Conservation (phyloP, 2,888 invertebrate genomes). For the Tiliacea citrago region DNA sequence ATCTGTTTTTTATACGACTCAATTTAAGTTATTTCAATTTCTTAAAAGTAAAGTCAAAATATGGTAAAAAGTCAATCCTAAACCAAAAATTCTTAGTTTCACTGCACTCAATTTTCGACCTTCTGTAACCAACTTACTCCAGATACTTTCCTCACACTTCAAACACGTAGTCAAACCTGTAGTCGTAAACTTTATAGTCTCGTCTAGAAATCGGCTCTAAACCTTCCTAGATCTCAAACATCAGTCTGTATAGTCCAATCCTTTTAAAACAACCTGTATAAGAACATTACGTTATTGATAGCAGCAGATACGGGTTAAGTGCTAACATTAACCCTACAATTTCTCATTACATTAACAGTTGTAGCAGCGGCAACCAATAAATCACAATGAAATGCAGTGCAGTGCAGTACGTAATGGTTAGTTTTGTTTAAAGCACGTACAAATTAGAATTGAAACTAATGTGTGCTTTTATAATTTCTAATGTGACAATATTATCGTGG, state of each 20-base stretch:
- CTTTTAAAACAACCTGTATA: conserved; percentile 33
- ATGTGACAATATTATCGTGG: too few species aligned
- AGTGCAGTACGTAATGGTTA: background rate
- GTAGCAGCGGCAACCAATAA: conserved; percentile 41
- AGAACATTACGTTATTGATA: conserved; percentile 46
- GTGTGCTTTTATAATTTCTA: too few species aligned
- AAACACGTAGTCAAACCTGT: conserved; percentile 5
- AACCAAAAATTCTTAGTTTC: background rate
- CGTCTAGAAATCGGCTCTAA: conserved; percentile 35
- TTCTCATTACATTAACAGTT: conserved; percentile 63
- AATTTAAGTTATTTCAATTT: too few species aligned
- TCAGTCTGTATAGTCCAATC: conserved; percentile 33
- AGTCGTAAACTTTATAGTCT: conserved; percentile 30
- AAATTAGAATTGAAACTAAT: too few species aligned
- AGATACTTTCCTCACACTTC: conserved; percentile 3
- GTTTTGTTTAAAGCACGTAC: background rate
- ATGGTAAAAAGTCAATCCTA: background rate
- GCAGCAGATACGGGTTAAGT: conserved; percentile 56
- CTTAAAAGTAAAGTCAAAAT: background rate
- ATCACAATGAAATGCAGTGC: conserved; percentile 32
- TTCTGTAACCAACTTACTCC: background rate
- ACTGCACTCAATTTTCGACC: background rate
- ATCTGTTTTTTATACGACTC: too few species aligned
- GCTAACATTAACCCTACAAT: conserved; percentile 60
- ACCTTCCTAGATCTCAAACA: conserved; percentile 17